Conservation (phyloP, 2,888 invertebrate species). For the Plebejus argus region DNA sequence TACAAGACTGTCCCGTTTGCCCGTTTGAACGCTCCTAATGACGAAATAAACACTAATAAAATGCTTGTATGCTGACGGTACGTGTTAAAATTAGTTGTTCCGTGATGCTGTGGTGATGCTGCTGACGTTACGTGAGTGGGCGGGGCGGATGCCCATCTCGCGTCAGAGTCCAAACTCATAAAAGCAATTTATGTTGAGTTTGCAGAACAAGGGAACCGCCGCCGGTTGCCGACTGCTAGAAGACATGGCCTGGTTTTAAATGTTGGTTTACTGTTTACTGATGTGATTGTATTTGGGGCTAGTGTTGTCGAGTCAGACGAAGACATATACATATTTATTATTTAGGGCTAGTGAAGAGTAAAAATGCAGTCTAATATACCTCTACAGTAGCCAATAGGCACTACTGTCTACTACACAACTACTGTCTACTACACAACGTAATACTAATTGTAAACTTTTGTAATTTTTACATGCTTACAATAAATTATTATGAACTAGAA, state of each 20-base stretch:
- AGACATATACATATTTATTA: too few relatives aligned
- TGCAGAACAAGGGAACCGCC: conserved; percentile 37
- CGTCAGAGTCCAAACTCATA: conserved; percentile 50
- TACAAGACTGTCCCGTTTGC: too few relatives aligned
- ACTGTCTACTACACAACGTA: too few relatives aligned
- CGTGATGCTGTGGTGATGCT: neutral
- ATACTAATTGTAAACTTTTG: too few relatives aligned
- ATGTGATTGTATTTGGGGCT: neutral
- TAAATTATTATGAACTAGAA: too few relatives aligned
- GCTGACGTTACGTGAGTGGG: conserved; percentile 50
- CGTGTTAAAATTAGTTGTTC: neutral
- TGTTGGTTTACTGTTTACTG: neutral
- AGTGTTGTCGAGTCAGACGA: too few relatives aligned
- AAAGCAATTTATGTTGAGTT: conserved; percentile 54
- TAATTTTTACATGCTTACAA: too few relatives aligned
- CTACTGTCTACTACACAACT: too few relatives aligned
- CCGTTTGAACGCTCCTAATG: too few relatives aligned
- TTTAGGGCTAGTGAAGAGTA: too few relatives aligned
- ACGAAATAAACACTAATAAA: neutral
- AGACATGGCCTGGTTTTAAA: conserved; percentile 20
- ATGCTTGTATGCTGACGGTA: neutral
- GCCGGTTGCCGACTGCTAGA: neutral
- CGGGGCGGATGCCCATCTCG: conserved; percentile 47
- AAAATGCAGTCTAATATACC: too few relatives aligned
- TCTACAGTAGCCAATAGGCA: too few relatives aligned